Evolutionary conservation across 64 coral and sea anemone species (phyloP).

Genomic region (Stylophora pistillata): DNA sequence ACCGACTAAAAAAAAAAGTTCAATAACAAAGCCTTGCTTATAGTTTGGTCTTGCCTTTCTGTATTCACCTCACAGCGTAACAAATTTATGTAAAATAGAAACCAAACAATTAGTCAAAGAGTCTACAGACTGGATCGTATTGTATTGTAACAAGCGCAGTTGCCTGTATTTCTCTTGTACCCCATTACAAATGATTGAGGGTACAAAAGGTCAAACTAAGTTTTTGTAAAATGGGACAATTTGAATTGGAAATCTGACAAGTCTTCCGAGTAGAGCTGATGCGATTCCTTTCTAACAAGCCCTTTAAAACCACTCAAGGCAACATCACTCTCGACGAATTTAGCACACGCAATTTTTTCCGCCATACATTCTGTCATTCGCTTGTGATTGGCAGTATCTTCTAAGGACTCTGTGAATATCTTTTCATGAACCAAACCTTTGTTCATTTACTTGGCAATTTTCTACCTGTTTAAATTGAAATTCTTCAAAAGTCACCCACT

Average conservation of each 20-base stretch:
- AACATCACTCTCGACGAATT: neutral
- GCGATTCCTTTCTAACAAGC: neutral
- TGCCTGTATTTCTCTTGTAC: neutral
- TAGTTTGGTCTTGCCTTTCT: neutral
- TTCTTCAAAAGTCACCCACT: slow-evolving; percentile 41
- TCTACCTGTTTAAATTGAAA: slow-evolving; percentile 51
- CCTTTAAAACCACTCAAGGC: neutral
- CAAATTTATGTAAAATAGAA: slow-evolving; percentile 24
- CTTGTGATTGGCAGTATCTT: neutral
- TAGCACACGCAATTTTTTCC: neutral
- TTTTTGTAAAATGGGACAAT: neutral
- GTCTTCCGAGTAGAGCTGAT: neutral
- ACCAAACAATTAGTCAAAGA: neutral
- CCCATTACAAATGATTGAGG: neutral
- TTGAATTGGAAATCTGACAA: neutral
- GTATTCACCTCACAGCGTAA: neutral
- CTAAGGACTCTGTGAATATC: neutral
- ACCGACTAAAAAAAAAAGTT: slow-evolving; percentile 4
- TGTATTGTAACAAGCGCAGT: slow-evolving; percentile 1
- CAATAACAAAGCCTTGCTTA: neutral
- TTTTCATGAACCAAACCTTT: slow-evolving; percentile 35
- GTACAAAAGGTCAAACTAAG: neutral
- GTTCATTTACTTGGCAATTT: slow-evolving; percentile 43
- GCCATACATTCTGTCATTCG: neutral
- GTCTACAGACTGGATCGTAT: neutral